These are phyloP conservation scores for Atta texana DNA, from an alignment of 1,140 invertebrate genomes.

Conservation along the genomic window DNA sequence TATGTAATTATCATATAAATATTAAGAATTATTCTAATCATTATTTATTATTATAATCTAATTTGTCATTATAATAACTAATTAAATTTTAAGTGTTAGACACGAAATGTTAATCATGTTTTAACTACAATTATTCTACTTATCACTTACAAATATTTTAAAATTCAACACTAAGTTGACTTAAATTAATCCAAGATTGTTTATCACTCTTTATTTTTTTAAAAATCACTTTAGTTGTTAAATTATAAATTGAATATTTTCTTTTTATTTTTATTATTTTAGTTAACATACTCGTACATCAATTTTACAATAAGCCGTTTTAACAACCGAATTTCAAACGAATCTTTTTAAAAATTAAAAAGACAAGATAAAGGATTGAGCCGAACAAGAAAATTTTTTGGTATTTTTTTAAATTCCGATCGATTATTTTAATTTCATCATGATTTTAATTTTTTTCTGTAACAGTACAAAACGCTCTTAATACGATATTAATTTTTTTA, in stretches of 20 bases:
- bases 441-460: constrained; percentile 26
- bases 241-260: background rate
- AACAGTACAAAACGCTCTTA: background rate
- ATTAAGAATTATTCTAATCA: background rate
- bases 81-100: background rate
- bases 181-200: background rate
- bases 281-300: background rate
- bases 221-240: background rate
- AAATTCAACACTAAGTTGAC: background rate
- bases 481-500: background rate
- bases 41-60: background rate
- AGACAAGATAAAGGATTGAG: too few relatives aligned
- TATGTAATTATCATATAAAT: background rate
- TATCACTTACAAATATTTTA: too few relatives aligned
- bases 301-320: background rate
- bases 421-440: constrained; percentile 4
- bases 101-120: constrained; percentile 22
- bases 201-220: background rate
- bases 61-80: background rate
- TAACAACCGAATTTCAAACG: background rate
- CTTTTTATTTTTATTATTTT: constrained; percentile 24
- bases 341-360: background rate
- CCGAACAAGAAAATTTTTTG: too few relatives aligned
- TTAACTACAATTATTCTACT: constrained; percentile 10
- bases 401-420: background rate